Conservation (phyloP, 2,113 vertebrate species). For the Cyrtonyx montezumae region DNA sequence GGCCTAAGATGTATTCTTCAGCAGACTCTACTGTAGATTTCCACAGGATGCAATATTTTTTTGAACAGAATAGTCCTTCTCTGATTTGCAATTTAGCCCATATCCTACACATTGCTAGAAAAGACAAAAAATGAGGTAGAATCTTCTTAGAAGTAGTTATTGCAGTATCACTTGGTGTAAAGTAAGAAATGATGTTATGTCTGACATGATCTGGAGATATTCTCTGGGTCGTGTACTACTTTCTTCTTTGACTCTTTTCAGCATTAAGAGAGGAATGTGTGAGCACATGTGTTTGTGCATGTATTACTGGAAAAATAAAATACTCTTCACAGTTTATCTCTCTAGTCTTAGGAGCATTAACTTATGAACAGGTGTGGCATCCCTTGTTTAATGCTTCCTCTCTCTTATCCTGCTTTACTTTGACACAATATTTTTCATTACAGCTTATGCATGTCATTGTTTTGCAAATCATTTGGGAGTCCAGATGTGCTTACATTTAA, state of each 20-base stretch:
- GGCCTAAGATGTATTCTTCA: background rate
- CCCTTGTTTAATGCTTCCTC: background rate
- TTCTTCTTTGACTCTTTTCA: background rate
- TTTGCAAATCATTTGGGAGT: conserved; percentile 31
- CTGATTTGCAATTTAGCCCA: background rate
- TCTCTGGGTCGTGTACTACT: background rate
- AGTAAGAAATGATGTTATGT: background rate
- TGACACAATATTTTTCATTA: background rate
- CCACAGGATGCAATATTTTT: background rate
- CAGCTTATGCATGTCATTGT: background rate
- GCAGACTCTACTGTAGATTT: background rate
- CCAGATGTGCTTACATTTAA: conserved; percentile 28
- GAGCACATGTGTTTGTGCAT: background rate
- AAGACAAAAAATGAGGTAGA: background rate
- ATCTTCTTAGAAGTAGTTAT: background rate
- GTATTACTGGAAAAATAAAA: background rate
- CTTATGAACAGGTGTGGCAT: background rate
- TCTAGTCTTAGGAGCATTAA: background rate
- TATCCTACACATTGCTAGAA: background rate
- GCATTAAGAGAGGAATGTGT: background rate
- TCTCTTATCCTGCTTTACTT: background rate
- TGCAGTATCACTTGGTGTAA: background rate
- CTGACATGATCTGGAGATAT: background rate
- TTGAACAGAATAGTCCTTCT: background rate
- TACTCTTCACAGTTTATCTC: background rate